Percentiles rank a stretch among this genome's conserved stretches.
Evolutionary conservation across 2,888 invertebrate genomes (phyloP).

Genomic region (Pterobdella sp.): DNA sequence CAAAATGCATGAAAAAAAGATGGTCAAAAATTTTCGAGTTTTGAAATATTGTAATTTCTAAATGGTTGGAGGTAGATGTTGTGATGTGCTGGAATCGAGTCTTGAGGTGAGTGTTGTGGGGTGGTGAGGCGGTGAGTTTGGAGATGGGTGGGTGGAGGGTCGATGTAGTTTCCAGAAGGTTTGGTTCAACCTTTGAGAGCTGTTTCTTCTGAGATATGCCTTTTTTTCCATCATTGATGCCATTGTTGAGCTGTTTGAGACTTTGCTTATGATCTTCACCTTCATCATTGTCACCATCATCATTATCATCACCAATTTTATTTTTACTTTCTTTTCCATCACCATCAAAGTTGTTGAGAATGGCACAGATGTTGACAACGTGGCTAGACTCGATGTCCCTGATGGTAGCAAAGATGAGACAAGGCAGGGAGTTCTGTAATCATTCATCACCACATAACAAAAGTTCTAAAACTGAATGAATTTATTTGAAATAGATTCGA

Average conservation of each 20-base stretch:
- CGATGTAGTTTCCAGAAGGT: not conserved
- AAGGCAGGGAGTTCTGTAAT: too few species aligned
- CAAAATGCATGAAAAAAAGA: constrained; percentile 10
- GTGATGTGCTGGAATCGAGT: not conserved
- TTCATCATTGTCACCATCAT: not conserved
- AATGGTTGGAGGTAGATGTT: constrained; percentile 2
- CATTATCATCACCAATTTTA: not conserved
- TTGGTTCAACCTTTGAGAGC: not conserved
- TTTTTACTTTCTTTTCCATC: not conserved
- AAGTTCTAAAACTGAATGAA: too few species aligned
- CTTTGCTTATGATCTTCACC: not conserved
- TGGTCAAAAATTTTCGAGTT: constrained; percentile 10
- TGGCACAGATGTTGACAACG: not conserved
- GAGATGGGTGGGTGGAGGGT: not conserved
- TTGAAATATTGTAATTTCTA: constrained; percentile 2
- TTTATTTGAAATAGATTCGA: too few species aligned
- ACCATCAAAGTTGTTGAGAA: not conserved
- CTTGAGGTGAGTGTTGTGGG: not conserved
- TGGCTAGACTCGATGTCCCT: not conserved
- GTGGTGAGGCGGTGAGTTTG: not conserved
- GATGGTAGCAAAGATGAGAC: not conserved
- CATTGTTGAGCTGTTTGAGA: not conserved
- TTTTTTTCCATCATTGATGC: not conserved
- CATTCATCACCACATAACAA: too few species aligned
- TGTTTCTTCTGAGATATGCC: not conserved